phyloP scores from a whole-genome alignment of 1,140 invertebrate genomes.

The Geopemphigus sp. region DNA sequence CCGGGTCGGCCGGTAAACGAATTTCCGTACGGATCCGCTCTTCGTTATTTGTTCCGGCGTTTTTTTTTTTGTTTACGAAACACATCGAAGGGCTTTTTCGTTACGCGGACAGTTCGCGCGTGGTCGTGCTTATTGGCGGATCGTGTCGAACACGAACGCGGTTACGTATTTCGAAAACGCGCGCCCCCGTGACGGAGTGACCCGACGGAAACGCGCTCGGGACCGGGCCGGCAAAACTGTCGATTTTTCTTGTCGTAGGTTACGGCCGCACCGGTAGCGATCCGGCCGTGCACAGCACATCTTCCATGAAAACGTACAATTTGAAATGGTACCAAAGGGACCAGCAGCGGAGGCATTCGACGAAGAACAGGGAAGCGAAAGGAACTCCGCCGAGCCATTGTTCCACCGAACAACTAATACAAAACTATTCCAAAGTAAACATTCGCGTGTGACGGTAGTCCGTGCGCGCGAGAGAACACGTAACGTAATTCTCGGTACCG shows the following conservation, averaged over 20 bases:
- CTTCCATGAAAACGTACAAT: slow-evolving; percentile 40
- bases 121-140: too few relatives aligned
- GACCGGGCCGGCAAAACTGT: not conserved
- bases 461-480: too few relatives aligned
- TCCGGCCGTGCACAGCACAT: slow-evolving; percentile 44
- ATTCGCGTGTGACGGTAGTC: too few relatives aligned
- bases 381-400: slow-evolving; percentile 45
- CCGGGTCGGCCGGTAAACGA: too few relatives aligned
- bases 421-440: slow-evolving; percentile 45
- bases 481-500: too few relatives aligned
- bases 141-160: too few relatives aligned
- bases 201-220: too few relatives aligned
- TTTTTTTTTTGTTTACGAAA: too few relatives aligned
- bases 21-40: too few relatives aligned
- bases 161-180: not conserved
- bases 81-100: too few relatives aligned
- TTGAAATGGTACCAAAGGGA: slow-evolving; percentile 46
- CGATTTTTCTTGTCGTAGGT: slow-evolving; percentile 3
- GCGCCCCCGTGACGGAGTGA: not conserved
- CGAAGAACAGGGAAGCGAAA: slow-evolving; percentile 45
- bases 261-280: slow-evolving; percentile 35
- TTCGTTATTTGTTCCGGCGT: too few relatives aligned
- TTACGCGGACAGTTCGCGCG: too few relatives aligned
- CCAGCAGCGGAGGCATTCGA: slow-evolving; percentile 43
- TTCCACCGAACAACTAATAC: slow-evolving; percentile 49